A percentile compares a stretch with the other conserved stretches of the same genome.
Conservation (phyloP, 2,113 vertebrate genomes). For the Daboia siamensis region DNA sequence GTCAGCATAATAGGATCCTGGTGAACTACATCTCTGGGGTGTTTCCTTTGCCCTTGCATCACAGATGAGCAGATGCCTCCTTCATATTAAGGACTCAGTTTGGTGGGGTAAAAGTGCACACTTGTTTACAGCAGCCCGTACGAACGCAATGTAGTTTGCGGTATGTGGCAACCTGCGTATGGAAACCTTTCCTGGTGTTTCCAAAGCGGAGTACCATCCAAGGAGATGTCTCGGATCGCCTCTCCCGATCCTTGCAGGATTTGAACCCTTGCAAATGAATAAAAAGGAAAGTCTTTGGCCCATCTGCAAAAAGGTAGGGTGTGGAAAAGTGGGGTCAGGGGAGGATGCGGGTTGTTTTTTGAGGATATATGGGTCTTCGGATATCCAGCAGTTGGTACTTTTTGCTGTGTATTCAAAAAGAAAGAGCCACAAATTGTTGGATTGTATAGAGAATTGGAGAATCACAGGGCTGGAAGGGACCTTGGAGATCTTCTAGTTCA, state of each 20-base stretch:
- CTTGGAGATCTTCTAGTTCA: background rate
- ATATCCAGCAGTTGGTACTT: background rate
- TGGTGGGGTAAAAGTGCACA: background rate
- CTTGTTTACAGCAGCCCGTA: background rate
- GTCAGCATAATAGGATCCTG: background rate
- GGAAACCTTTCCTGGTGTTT: background rate
- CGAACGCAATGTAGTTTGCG: background rate
- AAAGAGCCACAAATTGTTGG: background rate
- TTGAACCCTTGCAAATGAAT: background rate
- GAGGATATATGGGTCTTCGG: background rate
- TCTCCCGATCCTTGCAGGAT: background rate
- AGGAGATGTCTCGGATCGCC: background rate
- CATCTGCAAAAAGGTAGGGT: background rate
- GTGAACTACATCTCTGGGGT: background rate
- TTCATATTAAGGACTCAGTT: background rate
- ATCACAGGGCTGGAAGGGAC: background rate
- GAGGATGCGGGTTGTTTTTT: background rate
- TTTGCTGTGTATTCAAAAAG: background rate
- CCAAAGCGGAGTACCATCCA: background rate
- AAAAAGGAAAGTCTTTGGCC: background rate
- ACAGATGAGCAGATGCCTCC: background rate
- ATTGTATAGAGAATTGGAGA: background rate
- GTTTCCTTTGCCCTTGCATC: background rate
- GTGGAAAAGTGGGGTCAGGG: background rate
- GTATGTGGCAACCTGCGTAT: background rate